Evolutionary conservation across 92 coral and sea anemone species (phyloP), one percentile per base, ranked within the genome.

Genomic region (Siderastrea siderea): DNA sequence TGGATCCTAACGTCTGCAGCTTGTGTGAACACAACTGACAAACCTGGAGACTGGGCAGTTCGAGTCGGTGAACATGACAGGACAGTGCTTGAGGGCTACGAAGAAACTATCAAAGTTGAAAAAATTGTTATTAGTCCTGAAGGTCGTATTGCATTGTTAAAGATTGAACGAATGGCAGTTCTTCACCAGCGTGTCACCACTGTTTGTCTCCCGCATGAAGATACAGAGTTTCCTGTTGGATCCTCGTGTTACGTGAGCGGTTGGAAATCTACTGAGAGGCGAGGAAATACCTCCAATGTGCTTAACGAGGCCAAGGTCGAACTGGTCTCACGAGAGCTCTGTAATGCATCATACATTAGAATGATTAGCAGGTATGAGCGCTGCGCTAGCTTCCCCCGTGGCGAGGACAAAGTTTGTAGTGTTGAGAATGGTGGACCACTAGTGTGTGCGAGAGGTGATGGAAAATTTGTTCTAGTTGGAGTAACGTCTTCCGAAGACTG

Each of bases 1-100:
- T 97, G 99, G 99, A 71, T 97, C 8, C 72, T 97, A 71, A 92
- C 99, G 19, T 93, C 97, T 60, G 97, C 92, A 8, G 96, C 89
- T 44, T 95, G 98, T 87, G 95, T 94, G 71, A 54, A 7, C 82
- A 57, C 15, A 61, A 71, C 76, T 93, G 91, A 92, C 77, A 86
- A 86, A 50, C 75, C 85, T 68, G 75, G 73, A 74, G 66, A 76
- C 88, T 93, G 90, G 97, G 73, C 14, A 73, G 90, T 63, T n/a
- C 87, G 93, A 15, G 78, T 95, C 16, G 98, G 96, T 16, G 98
- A 95, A 68, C 98, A 95, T 69, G 43, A 82, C 51, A 82, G 87
- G 70, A 86, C 89, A 16, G 74, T 26, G n/a, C 63, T 70, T 8
- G 96, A 95, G 65, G 88, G 92, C 17, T 81, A 80, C 45, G 98